Conservation (phyloP, 2,113 vertebrate genomes). For the Talpa occidentalis region DNA sequence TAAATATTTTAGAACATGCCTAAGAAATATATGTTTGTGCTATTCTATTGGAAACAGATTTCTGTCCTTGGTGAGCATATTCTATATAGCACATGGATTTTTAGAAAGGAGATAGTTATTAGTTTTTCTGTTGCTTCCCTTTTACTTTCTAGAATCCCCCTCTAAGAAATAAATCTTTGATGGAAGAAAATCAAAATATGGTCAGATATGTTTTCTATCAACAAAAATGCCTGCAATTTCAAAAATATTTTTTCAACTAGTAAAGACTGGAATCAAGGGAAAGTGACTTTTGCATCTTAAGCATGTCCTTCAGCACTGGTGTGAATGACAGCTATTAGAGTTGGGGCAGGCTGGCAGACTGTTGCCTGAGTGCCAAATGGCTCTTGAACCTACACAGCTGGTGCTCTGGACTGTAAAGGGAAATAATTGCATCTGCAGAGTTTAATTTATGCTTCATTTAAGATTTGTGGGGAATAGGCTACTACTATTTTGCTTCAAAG, state of each 20-base stretch:
- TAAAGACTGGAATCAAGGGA: background rate
- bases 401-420: background rate
- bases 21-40: background rate
- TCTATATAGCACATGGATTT: background rate
- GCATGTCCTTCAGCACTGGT: slow-evolving; percentile 8
- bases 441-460: slow-evolving; percentile 6
- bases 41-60: background rate
- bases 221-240: background rate
- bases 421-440: slow-evolving; percentile 7
- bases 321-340: background rate
- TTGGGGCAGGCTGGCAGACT: background rate
- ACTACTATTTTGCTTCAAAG: background rate
- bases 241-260: background rate
- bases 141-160: background rate
- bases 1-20: background rate
- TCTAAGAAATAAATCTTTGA: background rate
- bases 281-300: background rate
- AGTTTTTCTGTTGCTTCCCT: background rate
- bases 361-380: background rate
- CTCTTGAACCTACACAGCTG: slow-evolving; percentile 51
- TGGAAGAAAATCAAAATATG: background rate
- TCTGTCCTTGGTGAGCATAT: background rate
- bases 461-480: background rate
- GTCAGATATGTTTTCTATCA: background rate
- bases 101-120: background rate